Evolutionary conservation across 2,888 invertebrate genomes (phyloP).

Genomic region (Helicoverpa assulta): DNA sequence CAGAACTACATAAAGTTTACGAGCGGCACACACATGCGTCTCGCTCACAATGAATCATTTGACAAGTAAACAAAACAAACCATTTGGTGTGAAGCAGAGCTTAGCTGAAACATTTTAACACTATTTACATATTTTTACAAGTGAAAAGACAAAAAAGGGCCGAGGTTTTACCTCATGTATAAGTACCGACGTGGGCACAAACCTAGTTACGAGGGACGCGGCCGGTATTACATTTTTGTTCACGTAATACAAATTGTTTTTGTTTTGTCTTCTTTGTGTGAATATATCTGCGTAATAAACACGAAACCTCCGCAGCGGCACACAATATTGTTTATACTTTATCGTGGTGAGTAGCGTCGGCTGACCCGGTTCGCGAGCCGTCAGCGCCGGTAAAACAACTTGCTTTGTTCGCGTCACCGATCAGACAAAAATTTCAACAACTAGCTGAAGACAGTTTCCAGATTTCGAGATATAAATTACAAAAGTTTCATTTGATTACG

Average conservation of each 20-base stretch:
- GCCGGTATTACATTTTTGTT: constrained; percentile 57
- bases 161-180: constrained; percentile 35
- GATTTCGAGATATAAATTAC: constrained; percentile 59
- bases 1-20: neutral
- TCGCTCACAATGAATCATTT: constrained; percentile 15
- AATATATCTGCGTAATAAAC: constrained; percentile 56
- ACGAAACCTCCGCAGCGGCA: constrained; percentile 24
- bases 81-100: constrained; percentile 13
- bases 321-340: constrained; percentile 48
- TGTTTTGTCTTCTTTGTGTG: constrained; percentile 57
- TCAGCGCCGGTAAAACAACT: constrained; percentile 26
- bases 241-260: constrained; percentile 59
- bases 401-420: constrained; percentile 35
- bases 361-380: constrained; percentile 42
- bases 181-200: constrained; percentile 27
- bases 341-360: constrained; percentile 23
- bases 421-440: constrained; percentile 41
- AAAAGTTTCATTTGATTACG: constrained; percentile 62
- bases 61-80: constrained; percentile 20
- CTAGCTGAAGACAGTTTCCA: constrained; percentile 51
- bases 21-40: neutral
- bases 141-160: constrained; percentile 46
- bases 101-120: constrained; percentile 50
- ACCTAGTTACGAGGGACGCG: constrained; percentile 38
- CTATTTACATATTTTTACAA: constrained; percentile 60